A percentile compares a stretch with the other conserved stretches of the same genome.
Conservation (phyloP, 2,113 vertebrate species). For the Brevimyrus niger region DNA sequence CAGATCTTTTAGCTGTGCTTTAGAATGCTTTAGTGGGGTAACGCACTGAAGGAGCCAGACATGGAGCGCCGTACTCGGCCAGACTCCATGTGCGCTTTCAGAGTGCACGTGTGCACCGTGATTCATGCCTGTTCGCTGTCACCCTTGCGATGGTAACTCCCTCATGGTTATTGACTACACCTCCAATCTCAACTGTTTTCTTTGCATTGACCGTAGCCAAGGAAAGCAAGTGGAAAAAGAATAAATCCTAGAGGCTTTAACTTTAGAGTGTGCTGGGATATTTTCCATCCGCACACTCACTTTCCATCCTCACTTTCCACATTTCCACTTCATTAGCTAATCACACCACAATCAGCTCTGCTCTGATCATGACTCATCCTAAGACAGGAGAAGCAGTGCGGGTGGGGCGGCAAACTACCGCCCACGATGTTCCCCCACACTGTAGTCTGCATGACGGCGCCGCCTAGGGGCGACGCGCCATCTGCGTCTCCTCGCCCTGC, state of each 20-base stretch:
- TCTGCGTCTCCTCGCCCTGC: neutral
- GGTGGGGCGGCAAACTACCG: neutral
- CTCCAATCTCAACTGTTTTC: neutral
- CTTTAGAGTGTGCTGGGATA: slow-evolving; percentile 31
- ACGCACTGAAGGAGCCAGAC: neutral
- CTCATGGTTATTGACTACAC: neutral
- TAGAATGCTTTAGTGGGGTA: neutral
- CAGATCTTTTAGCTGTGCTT: neutral
- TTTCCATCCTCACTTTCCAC: slow-evolving; percentile 22
- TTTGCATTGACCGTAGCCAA: slow-evolving; percentile 33
- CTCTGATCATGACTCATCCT: slow-evolving; percentile 14
- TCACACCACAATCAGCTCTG: slow-evolving; percentile 21
- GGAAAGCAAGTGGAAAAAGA: slow-evolving; percentile 43
- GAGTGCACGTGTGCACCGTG: neutral
- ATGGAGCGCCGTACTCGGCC: neutral
- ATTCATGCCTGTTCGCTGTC: neutral
- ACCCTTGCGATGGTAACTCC: neutral
- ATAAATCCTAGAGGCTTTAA: slow-evolving; percentile 28
- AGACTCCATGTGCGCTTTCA: neutral
- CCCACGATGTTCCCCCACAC: neutral
- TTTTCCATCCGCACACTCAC: slow-evolving; percentile 34
- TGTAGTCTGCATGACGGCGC: neutral
- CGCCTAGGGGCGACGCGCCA: neutral
- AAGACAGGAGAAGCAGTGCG: slow-evolving; percentile 6
- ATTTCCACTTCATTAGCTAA: slow-evolving; percentile 32